Conservation (phyloP, 2,113 vertebrate species). For the Piprites chloris region DNA sequence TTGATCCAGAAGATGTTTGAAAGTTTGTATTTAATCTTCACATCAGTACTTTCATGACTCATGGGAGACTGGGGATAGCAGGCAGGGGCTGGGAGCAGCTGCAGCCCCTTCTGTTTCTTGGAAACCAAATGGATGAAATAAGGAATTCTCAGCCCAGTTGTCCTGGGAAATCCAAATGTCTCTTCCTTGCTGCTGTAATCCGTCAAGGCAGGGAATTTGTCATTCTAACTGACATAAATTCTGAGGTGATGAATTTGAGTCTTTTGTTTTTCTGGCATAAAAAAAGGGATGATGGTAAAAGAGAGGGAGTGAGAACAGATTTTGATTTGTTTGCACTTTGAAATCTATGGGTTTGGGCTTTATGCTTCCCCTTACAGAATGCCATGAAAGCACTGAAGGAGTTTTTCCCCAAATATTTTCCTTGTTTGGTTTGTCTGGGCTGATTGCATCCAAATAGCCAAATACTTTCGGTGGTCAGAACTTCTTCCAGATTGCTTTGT, state of each 20-base stretch:
- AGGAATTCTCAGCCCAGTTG: slow-evolving; percentile 24
- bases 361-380: not conserved
- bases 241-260: not conserved
- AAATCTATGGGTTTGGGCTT: not conserved
- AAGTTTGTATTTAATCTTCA: slow-evolving; percentile 25
- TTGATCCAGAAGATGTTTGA: slow-evolving; percentile 17
- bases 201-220: not conserved
- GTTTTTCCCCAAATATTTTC: not conserved
- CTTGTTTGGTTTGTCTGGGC: not conserved
- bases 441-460: not conserved
- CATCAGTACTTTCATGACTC: not conserved
- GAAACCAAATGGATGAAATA: slow-evolving; percentile 29
- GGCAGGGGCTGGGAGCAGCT: slow-evolving; percentile 27
- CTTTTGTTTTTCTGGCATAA: not conserved
- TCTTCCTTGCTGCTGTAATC: slow-evolving; percentile 27
- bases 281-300: not conserved
- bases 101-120: slow-evolving; percentile 41
- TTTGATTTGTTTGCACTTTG: not conserved
- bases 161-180: slow-evolving; percentile 30
- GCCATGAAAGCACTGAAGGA: not conserved
- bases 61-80: not conserved
- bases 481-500: slow-evolving; percentile 2
- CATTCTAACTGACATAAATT: not conserved
- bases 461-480: not conserved
- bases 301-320: not conserved